phyloP scores from a whole-genome alignment of 2,113 vertebrate genomes.

The Anhinga rufa region DNA sequence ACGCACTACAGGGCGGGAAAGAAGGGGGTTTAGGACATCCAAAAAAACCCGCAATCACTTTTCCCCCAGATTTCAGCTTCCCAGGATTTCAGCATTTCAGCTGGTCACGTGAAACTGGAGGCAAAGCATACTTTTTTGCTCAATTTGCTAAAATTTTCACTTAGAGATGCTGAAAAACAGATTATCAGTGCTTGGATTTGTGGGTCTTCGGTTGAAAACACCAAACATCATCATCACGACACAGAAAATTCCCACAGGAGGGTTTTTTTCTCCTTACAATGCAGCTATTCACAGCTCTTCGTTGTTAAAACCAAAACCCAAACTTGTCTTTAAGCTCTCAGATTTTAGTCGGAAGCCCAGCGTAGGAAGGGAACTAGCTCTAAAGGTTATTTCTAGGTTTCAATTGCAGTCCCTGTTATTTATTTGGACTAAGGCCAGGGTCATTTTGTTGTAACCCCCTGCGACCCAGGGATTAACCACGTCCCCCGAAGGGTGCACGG shows the following conservation, averaged over 20 bases:
- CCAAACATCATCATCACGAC: background rate
- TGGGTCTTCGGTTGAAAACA: background rate
- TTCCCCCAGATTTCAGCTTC: background rate
- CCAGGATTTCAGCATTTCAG: background rate
- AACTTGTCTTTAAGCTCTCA: background rate
- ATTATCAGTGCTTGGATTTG: background rate
- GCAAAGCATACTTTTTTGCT: background rate
- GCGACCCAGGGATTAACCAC: fast-evolving
- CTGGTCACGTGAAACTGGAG: background rate
- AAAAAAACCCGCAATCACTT: background rate
- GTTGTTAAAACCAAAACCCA: background rate
- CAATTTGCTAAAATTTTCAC: background rate
- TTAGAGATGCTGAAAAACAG: background rate
- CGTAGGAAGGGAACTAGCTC: background rate
- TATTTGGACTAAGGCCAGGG: background rate
- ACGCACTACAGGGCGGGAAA: background rate
- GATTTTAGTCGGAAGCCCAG: background rate
- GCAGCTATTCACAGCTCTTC: background rate
- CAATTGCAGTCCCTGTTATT: background rate
- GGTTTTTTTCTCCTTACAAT: background rate
- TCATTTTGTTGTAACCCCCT: background rate
- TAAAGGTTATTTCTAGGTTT: background rate
- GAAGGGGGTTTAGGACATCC: background rate
- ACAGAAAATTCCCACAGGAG: background rate
- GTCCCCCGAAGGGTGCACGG: fast-evolving